Evolutionary conservation across 1,140 invertebrate species (phyloP), one percentile per base, ranked within the genome.

Genomic region (Nymphalis io): DNA sequence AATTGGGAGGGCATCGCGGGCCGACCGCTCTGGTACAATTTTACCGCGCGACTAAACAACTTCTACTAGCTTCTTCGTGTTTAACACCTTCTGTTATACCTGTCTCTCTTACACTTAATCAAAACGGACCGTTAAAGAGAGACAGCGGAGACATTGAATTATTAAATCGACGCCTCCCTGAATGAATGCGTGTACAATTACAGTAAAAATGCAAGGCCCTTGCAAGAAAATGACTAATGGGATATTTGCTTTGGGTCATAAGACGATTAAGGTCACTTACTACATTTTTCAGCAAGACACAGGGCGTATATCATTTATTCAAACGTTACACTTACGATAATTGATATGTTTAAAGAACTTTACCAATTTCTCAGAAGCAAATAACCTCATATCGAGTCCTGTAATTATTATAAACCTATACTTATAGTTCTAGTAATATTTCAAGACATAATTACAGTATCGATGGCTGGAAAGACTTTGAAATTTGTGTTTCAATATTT

Each of bases 1-100:
- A 77, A 81, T 79, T 77, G 83, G 76, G 71, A 68, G 76, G 71
- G 74, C 88, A 91, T 90, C 75, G 84, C 89, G 87, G 76, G 86
- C 78, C 85, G 72, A 81, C 86, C 87, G 84, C 82, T 75, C 72
- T 59, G 68, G 46, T 60, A 65, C 63, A 75, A 80, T 61, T 74
- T 72, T 73, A 66, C 69, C 79, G 77, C 76, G 77, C 81, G 82
- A 91, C 87, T 91, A 79, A 81, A 27, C 40, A 62, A 60, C 60
- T 59, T 60, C 20, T 64, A 68, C 63, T 72, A 75, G 63, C 60
- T 53, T 68, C 72, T 63, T 69, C 58, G 59, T 51, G 66, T 69
- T 59, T 55, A 33, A 65, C 57, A 60, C 70, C 80, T 57, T 38
- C 73, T 58, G 78, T 66, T 72, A 57, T 46, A 68, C 63, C 76